Conservation (phyloP, 1,140 invertebrate genomes). For the Drosophila carrolli region DNA sequence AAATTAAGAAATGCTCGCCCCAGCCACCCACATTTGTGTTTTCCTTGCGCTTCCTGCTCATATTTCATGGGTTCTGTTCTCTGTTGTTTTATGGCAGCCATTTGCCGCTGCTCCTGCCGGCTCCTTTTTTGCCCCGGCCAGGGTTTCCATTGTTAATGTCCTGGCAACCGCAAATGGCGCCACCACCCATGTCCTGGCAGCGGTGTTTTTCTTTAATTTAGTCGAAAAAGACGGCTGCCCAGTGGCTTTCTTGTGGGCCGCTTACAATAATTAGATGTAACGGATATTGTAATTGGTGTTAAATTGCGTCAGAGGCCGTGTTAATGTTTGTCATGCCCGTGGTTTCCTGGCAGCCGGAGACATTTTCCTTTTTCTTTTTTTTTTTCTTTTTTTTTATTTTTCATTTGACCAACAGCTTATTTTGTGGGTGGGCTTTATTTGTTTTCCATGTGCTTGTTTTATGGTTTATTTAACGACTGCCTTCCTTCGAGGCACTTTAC, state of each 20-base stretch:
- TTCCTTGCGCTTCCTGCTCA: slow-evolving; percentile 56
- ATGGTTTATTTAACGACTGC: slow-evolving; percentile 45
- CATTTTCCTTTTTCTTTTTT: slow-evolving; percentile 9
- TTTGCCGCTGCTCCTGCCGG: slow-evolving; percentile 49
- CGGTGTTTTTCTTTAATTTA: slow-evolving; percentile 79
- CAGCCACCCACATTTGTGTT: slow-evolving; percentile 27
- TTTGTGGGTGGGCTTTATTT: slow-evolving; percentile 47
- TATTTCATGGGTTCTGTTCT: slow-evolving; percentile 73
- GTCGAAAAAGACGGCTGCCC: slow-evolving; percentile 43
- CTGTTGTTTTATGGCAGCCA: slow-evolving; percentile 80
- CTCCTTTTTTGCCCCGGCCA: slow-evolving; percentile 3
- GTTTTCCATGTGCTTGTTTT: slow-evolving; percentile 24
- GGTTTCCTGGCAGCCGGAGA: slow-evolving; percentile 8
- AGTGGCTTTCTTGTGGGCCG: slow-evolving; percentile 71
- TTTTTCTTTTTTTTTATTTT: not conserved
- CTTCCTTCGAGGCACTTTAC: slow-evolving; percentile 48
- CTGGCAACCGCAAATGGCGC: slow-evolving; percentile 78
- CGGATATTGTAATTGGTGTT: slow-evolving; percentile 85
- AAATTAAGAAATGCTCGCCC: slow-evolving; percentile 77
- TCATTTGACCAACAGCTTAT: slow-evolving; percentile 9
- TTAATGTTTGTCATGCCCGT: slow-evolving; percentile 64
- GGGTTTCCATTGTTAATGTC: slow-evolving; percentile 76
- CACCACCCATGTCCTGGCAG: slow-evolving; percentile 38
- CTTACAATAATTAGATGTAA: slow-evolving; percentile 84
- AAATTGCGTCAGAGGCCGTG: slow-evolving; percentile 79